Evolutionary conservation across 2,888 invertebrate genomes (phyloP), one percentile per base, ranked within the genome.

Genomic region (Trichogramma dendrolimi): DNA sequence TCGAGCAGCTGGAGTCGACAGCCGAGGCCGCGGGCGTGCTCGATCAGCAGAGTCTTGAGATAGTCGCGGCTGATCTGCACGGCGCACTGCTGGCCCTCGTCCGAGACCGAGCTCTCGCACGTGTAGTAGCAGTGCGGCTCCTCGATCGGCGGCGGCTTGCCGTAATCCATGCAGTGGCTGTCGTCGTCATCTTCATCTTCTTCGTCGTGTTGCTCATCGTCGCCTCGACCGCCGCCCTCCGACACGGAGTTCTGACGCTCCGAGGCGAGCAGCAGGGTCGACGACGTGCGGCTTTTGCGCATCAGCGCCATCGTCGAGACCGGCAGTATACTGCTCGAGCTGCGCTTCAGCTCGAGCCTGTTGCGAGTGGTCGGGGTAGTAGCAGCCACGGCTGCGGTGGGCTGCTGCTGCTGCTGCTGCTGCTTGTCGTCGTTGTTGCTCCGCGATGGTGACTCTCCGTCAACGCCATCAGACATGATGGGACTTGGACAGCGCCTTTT

Each of bases 121-220:
- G 90, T 88, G 51, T 89, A 89, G 79, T 89, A 77, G 58, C 75
- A 75, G 39, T 75, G 71, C 0, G 76, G 74, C 50, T 76, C 89
- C 79, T 91, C 91, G 62, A 90, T 87, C 42, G 90, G 90, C 6
- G 90, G 90, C 14, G 90, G 89, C 47, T 88, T 88, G 61, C 90
- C 90, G 71, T 88, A 89, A 77, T 90, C 89, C 83, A 90, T 88
- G 79, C 88, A 89, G 4, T 65, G 69, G 11, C 71, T 70, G 2
- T 27, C 27, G 27, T 27, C 14, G 4, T 71, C 70, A n/a, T 71
- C 71, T 1, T 71, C 71, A 8, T 68, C 41, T 1, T 53, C 60
- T 61, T 68, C 67, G 5, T 63, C 46, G 10, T 62, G 51, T 4
- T 65, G 62, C 40, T 69, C 69, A 1, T 70, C 70, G 6, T 59